Conservation (phyloP, 2,888 invertebrate species). For the Julus scanicus region DNA sequence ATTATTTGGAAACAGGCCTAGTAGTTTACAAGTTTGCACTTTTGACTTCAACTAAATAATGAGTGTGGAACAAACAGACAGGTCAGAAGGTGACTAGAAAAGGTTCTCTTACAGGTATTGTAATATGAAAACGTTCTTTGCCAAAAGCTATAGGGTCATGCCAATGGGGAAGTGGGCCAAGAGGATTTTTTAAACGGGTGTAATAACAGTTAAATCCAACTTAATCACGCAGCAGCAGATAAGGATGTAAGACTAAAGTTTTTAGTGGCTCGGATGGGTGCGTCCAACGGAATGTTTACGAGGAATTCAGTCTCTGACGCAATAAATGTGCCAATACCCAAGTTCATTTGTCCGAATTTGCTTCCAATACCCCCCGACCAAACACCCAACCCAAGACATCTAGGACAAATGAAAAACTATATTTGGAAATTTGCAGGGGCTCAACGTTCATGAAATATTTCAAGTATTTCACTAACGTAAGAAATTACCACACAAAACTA, state of each 20-base stretch:
- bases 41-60: neutral
- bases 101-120: neutral
- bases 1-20: neutral
- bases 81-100: neutral
- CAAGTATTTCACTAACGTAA: neutral
- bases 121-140: neutral
- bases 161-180: conserved; percentile 6
- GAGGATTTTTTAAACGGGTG: neutral
- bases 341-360: neutral
- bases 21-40: conserved; percentile 19
- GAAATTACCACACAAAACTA: no score
- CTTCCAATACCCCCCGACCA: neutral
- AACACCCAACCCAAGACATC: neutral
- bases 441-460: neutral
- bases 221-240: conserved; percentile 9
- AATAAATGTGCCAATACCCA: neutral
- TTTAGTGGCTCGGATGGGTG: neutral
- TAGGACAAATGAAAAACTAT: no score
- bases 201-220: conserved; percentile 9
- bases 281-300: neutral
- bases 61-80: neutral
- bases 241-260: neutral
- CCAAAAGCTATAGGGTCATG: neutral
- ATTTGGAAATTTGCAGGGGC: neutral
- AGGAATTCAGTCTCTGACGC: neutral